phyloP scores from a whole-genome alignment of 2,888 invertebrate species.

The Leptothorax acervorum region DNA sequence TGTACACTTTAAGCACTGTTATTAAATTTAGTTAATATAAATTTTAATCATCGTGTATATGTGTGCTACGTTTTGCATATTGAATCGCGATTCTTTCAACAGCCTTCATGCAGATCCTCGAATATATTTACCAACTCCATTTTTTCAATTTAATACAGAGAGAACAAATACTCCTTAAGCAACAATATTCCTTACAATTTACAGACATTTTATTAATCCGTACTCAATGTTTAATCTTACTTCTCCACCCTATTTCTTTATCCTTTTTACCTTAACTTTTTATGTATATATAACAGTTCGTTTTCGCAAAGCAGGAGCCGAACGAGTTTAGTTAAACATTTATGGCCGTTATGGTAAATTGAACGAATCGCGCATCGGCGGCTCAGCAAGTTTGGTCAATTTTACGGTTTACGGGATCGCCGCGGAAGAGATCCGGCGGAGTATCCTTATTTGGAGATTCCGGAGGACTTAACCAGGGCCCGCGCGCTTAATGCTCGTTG shows the following conservation, averaged over 20 bases:
- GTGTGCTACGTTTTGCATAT: not conserved
- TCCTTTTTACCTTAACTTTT: not conserved
- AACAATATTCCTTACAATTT: conserved; percentile 4
- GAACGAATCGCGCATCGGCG: conserved; percentile 9
- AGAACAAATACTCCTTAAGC: not conserved
- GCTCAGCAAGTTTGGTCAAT: conserved; percentile 14
- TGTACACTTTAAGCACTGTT: conserved; percentile 41
- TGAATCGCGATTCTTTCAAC: not conserved
- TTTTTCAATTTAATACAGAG: not conserved
- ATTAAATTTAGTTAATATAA: conserved; percentile 47
- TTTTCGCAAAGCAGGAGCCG: not conserved
- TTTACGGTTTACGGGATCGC: not conserved
- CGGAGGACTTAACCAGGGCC: not conserved
- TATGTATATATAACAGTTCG: not conserved
- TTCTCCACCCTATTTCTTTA: not conserved
- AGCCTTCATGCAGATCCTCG: no score
- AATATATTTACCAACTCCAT: not conserved
- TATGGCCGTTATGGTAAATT: conserved; percentile 11
- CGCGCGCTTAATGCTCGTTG: conserved; percentile 29
- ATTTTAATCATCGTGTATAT: conserved; percentile 18
- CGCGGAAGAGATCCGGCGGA: conserved; percentile 21
- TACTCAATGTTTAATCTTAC: conserved; percentile 9
- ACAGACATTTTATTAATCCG: not conserved
- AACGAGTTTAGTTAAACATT: conserved; percentile 20
- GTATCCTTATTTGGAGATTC: not conserved